Evolutionary conservation across 2,797 vertebrate genomes (phyloP).

Genomic region (Craterocephalus amniculus): DNA sequence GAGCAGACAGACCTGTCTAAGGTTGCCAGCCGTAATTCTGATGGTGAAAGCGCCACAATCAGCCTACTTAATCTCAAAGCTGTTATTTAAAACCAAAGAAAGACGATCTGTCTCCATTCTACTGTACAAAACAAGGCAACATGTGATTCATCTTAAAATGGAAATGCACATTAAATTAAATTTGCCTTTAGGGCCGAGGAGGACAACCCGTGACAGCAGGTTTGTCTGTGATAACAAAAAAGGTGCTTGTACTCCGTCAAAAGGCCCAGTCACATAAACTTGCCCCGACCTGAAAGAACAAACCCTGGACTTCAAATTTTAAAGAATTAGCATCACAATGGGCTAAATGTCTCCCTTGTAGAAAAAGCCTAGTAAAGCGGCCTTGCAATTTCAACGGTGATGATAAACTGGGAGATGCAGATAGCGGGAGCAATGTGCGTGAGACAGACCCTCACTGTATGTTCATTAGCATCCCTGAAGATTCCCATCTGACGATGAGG

Average conservation of each 20-base stretch:
- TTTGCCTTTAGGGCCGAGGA: slow-evolving; percentile 70
- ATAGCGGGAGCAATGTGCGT: slow-evolving; percentile 72
- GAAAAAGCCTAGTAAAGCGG: slow-evolving; percentile 76
- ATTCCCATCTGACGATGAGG: slow-evolving; percentile 75
- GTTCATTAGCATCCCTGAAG: slow-evolving; percentile 73
- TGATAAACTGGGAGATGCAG: slow-evolving; percentile 77
- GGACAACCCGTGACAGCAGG: slow-evolving; percentile 58
- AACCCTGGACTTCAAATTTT: slow-evolving; percentile 77
- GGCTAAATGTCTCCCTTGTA: slow-evolving; percentile 73
- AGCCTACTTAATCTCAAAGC: slow-evolving; percentile 89
- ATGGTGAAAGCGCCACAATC: slow-evolving; percentile 89
- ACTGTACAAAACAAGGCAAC: slow-evolving; percentile 83
- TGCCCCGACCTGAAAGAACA: slow-evolving; percentile 70
- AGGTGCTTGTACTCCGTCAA: slow-evolving; percentile 68
- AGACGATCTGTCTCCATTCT: slow-evolving; percentile 86
- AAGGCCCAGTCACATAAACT: slow-evolving; percentile 68
- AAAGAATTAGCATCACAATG: slow-evolving; percentile 85
- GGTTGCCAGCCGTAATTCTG: slow-evolving; percentile 91
- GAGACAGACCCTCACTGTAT: slow-evolving; percentile 80
- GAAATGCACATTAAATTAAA: slow-evolving; percentile 83
- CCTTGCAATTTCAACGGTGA: slow-evolving; percentile 79
- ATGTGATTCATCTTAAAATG: slow-evolving; percentile 83
- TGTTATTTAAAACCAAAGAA: slow-evolving; percentile 86
- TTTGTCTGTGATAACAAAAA: slow-evolving; percentile 68
- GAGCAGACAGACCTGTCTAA: slow-evolving; percentile 87